A percentile compares a stretch with the other conserved stretches of the same genome.
Conservation (phyloP, 2,113 vertebrate species). For the Acrocephalus arundinaceus region DNA sequence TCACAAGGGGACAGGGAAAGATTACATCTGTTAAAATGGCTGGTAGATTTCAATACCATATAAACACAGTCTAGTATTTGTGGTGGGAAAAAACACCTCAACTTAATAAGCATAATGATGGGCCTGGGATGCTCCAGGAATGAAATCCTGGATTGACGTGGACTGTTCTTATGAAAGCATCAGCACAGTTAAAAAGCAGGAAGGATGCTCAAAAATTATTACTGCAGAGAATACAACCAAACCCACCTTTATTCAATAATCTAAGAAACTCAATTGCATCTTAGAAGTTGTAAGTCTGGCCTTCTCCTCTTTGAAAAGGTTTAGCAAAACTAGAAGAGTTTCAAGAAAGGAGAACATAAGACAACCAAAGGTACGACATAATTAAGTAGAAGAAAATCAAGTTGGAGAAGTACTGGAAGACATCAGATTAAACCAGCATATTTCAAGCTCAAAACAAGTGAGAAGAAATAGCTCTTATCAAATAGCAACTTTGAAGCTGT, state of each 20-base stretch:
- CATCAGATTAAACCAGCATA: background rate
- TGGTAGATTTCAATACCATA: background rate
- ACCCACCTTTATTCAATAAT: background rate
- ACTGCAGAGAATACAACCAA: background rate
- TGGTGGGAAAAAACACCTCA: background rate
- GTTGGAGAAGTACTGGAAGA: background rate
- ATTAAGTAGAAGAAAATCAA: background rate
- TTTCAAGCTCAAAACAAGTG: background rate
- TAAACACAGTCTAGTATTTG: background rate
- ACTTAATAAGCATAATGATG: background rate
- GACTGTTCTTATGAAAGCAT: background rate
- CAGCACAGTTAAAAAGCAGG: background rate
- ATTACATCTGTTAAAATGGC: background rate
- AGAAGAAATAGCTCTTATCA: background rate
- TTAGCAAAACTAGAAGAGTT: background rate
- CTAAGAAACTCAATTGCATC: background rate
- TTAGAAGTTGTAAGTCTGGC: background rate
- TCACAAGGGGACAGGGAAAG: background rate
- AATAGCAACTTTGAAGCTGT: background rate
- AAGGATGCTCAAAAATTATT: background rate
- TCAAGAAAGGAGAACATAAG: background rate
- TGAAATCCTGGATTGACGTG: background rate
- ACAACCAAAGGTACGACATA: background rate
- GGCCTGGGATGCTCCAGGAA: background rate
- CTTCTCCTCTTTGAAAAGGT: background rate